Conservation (phyloP, 53 echinoderm and acorn worm species). For the Patiria pectinifera region DNA sequence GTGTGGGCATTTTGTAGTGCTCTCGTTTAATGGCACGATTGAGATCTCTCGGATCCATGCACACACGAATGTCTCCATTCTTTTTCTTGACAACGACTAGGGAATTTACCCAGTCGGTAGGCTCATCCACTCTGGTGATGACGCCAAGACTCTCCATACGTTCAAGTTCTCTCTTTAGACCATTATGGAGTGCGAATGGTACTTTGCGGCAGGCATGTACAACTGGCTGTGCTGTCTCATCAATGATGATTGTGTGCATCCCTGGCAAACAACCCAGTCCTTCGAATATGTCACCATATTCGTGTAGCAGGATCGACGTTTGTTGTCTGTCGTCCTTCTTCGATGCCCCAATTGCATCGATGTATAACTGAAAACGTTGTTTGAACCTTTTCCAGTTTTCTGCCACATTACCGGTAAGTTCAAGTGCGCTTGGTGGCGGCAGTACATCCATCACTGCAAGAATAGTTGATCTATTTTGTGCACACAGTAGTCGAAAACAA, state of each 20-base stretch:
- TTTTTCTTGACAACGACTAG: conserved; percentile 28
- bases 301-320: conserved; percentile 29
- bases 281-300: conserved; percentile 59
- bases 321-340: conserved; percentile 27
- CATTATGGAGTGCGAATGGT: conserved; percentile 30
- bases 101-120: conserved; percentile 54
- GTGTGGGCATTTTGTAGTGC: conserved; percentile 57
- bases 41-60: conserved; percentile 56
- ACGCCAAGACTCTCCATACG: conserved; percentile 33
- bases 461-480: not conserved
- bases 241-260: conserved; percentile 31
- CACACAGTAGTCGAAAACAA: not conserved
- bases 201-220: conserved; percentile 34
- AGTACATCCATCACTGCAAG: conserved; percentile 40
- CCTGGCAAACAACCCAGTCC: conserved; percentile 69
- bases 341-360: conserved; percentile 44
- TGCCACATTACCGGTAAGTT: conserved; percentile 69
- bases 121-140: conserved; percentile 33
- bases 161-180: conserved; percentile 35
- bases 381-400: conserved; percentile 70
- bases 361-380: conserved; percentile 59
- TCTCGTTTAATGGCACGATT: conserved; percentile 60
- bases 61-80: conserved; percentile 45
- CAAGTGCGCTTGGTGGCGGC: conserved; percentile 48
- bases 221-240: conserved; percentile 38